Evolutionary conservation across 2,888 invertebrate species (phyloP).

Genomic region (Microchrysa polita): DNA sequence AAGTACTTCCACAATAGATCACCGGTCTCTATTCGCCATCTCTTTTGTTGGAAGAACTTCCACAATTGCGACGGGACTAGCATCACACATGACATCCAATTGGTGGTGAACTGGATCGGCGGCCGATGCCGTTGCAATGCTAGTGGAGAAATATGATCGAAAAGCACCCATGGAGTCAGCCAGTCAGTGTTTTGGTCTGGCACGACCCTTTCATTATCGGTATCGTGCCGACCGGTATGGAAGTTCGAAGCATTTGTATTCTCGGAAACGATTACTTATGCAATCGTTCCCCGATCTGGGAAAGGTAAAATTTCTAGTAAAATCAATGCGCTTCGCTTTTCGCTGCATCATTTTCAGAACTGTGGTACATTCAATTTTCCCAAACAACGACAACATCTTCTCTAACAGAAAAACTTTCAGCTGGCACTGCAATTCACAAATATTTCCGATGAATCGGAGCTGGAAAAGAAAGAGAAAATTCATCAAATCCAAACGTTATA

Average conservation of each 20-base stretch:
- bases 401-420: slow-evolving; percentile 92
- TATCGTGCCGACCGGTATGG: slow-evolving; percentile 81
- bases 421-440: slow-evolving; percentile 78
- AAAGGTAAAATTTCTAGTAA: slow-evolving; percentile 78
- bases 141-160: slow-evolving; percentile 20
- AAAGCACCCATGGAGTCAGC: slow-evolving; percentile 58
- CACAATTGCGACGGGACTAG: background rate
- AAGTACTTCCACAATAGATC: too few species aligned
- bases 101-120: background rate
- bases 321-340: slow-evolving; percentile 84
- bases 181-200: slow-evolving; percentile 71
- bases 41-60: too few species aligned
- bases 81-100: background rate
- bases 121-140: slow-evolving; percentile 6
- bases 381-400: slow-evolving; percentile 83
- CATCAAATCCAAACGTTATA: slow-evolving; percentile 89
- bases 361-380: slow-evolving; percentile 90
- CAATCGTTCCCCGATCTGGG: slow-evolving; percentile 81
- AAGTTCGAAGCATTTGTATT: slow-evolving; percentile 87
- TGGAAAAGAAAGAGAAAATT: slow-evolving; percentile 82
- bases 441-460: slow-evolving; percentile 82
- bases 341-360: slow-evolving; percentile 85
- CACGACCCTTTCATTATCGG: slow-evolving; percentile 94
- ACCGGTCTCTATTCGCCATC: too few species aligned
- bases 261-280: slow-evolving; percentile 71